Conservation (phyloP, 2,797 vertebrate species). For the Atherinosoma microstoma region DNA sequence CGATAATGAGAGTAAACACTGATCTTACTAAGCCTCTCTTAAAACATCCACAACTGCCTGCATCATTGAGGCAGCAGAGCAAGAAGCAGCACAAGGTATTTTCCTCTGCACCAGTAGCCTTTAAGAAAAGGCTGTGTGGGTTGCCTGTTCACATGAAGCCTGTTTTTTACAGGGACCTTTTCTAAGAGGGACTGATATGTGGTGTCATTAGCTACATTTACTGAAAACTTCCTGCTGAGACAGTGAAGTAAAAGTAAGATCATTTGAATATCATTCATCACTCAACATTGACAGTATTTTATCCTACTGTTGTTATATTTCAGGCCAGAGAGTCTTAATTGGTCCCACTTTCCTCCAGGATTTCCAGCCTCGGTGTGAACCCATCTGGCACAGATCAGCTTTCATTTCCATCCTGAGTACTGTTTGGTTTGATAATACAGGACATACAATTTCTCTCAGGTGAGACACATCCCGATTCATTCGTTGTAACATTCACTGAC, state of each 20-base stretch:
- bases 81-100: background rate
- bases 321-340: background rate
- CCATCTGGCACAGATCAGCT: background rate
- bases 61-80: too few species aligned
- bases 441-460: background rate
- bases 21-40: too few species aligned
- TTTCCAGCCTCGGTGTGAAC: constrained; percentile 2
- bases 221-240: too few species aligned
- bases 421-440: constrained; percentile 8
- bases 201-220: too few species aligned
- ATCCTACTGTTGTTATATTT: constrained; percentile 1
- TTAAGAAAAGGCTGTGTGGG: background rate
- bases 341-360: background rate
- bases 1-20: too few species aligned
- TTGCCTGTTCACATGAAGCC: too few species aligned
- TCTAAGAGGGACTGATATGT: too few species aligned
- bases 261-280: too few species aligned
- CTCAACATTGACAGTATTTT: background rate
- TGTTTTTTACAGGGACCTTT: too few species aligned
- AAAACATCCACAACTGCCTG: too few species aligned
- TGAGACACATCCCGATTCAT: background rate
- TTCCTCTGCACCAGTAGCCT: background rate
- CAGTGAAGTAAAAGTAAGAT: too few species aligned
- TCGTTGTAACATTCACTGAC: background rate
- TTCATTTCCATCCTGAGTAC: constrained; percentile 1